Base-by-base conservation (phyloP, 2,888 invertebrate genomes). In the Calameuta pallipes region DNA sequence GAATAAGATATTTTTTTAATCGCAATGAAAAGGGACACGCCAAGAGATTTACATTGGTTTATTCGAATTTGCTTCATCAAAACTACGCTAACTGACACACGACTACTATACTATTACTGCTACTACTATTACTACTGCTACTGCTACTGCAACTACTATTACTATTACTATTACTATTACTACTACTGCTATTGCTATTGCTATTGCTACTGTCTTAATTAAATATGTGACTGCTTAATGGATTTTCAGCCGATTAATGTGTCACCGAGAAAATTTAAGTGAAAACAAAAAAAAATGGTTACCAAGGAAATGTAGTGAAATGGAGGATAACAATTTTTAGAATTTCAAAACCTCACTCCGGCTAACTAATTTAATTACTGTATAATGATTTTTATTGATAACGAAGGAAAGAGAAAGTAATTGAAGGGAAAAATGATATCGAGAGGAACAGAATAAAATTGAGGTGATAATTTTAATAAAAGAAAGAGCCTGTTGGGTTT, bases 351-450 rank as follows among this genome's bases (percentile, higher is more conserved):
- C 23, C 34, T 30, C 71, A 31, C 33, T 31, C 70, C 41, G 41
- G 23, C 33, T 34, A 34, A 33, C 12, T n/a, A 71, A 13, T 34
- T 75, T 77, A 89, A 88, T 84, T 88, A 89, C 87, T 89, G 88
- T 90, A 88, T 90, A 90, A 90, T 87, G 85, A 90, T 90, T 90
- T 90, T 89, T 90, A 90, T 90, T 87, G 87, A 90, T 89, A 87
- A 88, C 83, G 83, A 84, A 83, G 83, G 82, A 85, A 87, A 82
- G 85, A 84, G 89, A 84, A 87, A 89, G 89, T 88, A 85, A 84
- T 87, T 88, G 83, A 89, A 88, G 84, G 87, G 89, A 87, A 87
- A 86, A 77, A 82, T 83, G 84, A 82, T 85, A 84, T 85, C 85
- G 84, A 85, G 79, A 85, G 85, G 80, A 56, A 56, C 0, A 23